Evolutionary conservation across 2,797 vertebrate genomes (phyloP), one percentile per base, ranked within the genome.

Genomic region (Anguilla pacifica): DNA sequence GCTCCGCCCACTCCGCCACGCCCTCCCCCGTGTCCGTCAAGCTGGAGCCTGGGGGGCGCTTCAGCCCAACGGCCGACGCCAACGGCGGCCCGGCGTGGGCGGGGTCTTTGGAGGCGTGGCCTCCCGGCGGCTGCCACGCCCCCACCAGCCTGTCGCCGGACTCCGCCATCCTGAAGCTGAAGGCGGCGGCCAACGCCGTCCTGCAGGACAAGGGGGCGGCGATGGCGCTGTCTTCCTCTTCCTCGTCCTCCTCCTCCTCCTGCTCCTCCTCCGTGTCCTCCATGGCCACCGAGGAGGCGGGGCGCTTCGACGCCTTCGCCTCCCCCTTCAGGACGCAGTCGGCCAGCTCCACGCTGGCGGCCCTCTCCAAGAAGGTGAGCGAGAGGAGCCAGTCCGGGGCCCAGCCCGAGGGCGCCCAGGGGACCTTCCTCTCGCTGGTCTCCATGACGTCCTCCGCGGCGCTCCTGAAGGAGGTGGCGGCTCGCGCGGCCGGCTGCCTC

Each of bases 341-440:
- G 3, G 99, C 99, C 91, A 99, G 99, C 93, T 99, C 99, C 90
- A 99, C 99, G 0, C 95, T 99, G 86, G 99, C 99, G 53, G 99
- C 99, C n/a, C 95, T 99, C 90, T 99, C 99, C 94, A 99, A 99
- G 97, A 99, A 99, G 96, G 99, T 99, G 92, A 99, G 98, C 6
- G 98, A 99, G 95, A 96, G 99, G 92, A 98, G 97, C 93, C 95
- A 98, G 94, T 95, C 95, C 72, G 95, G 96, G 0, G 95, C 95
- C 51, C 96, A 96, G 91, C 95, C 97, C 7, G 98, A 99, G 88
- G 97, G 96, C 91, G 96, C 97, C 0, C 97, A 97, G 82, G 97
- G 97, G 93, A 97, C 98, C 91, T 99, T 99, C 93, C 97, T 99
- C 90, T 99, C 99, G 39, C 95, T 99, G 87, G 98, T 98, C 92